Evolutionary conservation across 1,140 invertebrate genomes (phyloP).

Genomic region (Holcopasites calliopsidis): DNA sequence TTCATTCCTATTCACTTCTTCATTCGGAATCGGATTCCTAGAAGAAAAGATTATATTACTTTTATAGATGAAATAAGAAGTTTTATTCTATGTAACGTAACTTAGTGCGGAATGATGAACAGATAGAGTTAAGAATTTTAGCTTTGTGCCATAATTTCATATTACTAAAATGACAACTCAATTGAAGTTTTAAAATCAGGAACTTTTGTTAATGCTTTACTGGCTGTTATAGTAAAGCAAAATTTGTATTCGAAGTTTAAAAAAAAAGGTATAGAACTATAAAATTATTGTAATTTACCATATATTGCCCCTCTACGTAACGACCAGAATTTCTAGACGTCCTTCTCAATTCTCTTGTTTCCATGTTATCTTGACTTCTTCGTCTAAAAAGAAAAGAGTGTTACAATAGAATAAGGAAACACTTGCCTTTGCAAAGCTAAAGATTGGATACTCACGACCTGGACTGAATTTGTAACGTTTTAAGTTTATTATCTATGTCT

Average conservation of each 20-base stretch:
- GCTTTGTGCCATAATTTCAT: too few relatives aligned
- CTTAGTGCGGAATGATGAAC: too few relatives aligned
- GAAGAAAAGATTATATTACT: conserved; percentile 49
- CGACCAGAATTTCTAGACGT: conserved; percentile 75
- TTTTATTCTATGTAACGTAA: too few relatives aligned
- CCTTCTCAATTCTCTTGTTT: conserved; percentile 72
- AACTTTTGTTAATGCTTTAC: background rate
- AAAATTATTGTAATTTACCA: conserved; percentile 63
- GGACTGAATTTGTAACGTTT: conserved; percentile 74
- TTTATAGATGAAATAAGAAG: too few relatives aligned
- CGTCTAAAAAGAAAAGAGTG: conserved; percentile 52
- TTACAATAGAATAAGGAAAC: background rate
- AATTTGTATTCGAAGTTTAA: too few relatives aligned
- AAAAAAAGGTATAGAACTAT: too few relatives aligned
- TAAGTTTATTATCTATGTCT: conserved; percentile 74
- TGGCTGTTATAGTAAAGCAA: too few relatives aligned
- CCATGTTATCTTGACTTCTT: conserved; percentile 70
- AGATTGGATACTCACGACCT: conserved; percentile 68
- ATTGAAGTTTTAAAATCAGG: background rate
- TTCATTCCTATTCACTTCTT: conserved; percentile 25
- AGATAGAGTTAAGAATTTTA: too few relatives aligned
- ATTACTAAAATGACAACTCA: background rate
- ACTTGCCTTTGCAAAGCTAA: background rate
- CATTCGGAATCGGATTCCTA: conserved; percentile 76
- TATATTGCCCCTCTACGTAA: conserved; percentile 76